Conservation (phyloP, 2,113 vertebrate genomes). For the Furnarius figulus region DNA sequence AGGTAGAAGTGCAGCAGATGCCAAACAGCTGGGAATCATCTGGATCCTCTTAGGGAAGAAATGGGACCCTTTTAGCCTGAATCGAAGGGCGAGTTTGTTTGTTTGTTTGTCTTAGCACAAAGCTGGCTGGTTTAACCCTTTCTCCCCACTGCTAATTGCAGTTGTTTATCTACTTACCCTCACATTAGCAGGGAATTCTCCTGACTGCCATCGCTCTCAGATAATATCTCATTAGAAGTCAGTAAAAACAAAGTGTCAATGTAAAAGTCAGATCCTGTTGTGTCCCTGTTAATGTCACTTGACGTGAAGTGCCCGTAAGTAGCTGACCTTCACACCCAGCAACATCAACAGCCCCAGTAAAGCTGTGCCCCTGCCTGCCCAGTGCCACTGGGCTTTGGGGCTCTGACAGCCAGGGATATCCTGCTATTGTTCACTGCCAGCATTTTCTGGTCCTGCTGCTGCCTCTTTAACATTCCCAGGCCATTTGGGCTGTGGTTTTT, state of each 20-base stretch:
- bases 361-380: accelerated
- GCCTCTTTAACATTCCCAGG: not conserved
- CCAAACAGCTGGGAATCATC: slow-evolving; percentile 60
- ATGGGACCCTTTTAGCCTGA: not conserved
- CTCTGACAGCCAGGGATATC: not conserved
- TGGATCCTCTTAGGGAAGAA: not conserved
- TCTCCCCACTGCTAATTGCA: not conserved
- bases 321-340: not conserved
- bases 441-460: not conserved
- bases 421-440: not conserved
- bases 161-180: not conserved
- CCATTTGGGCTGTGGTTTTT: not conserved
- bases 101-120: not conserved
- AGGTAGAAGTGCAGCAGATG: slow-evolving; percentile 25
- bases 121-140: not conserved
- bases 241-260: not conserved
- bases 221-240: not conserved
- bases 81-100: not conserved
- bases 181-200: not conserved
- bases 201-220: not conserved
- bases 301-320: not conserved
- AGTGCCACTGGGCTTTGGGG: not conserved
- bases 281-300: not conserved
- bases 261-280: not conserved
- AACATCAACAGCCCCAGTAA: accelerated